Base-by-base conservation (phyloP, 2,797 vertebrate species). In the Selene dorsalis region DNA sequence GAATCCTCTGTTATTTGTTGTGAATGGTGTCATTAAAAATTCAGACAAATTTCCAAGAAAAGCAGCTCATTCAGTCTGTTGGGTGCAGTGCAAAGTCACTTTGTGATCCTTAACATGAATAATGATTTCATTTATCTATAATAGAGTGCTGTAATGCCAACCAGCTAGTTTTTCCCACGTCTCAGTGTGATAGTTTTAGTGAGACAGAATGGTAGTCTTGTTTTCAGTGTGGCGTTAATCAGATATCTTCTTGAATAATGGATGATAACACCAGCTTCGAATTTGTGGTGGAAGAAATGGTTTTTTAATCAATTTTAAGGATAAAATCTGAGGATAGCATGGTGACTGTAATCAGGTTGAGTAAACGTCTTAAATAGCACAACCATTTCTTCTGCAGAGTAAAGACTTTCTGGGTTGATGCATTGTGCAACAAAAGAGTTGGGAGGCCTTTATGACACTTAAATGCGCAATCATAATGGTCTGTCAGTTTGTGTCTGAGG, bases 171-270 rank as follows among this genome's bases (percentile, higher is more conserved):
- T 72, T 47, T 10, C 38, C 62, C 32, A 43, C 24, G 39, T 72
- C 41, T 77, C 61, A 66, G 41, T 56, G 16, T 17, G 70, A 73
- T 66, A 67, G 69, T 26, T 7, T 53, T 6, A 52, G 64, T 73
- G 57, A 70, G 73, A 80, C 35, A 58, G 70, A 84, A 74, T 45
- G 55, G 52, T 80, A 86, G 69, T 45, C 50, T 72, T 72, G 58
- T 77, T 80, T 75, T 72, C 53, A 72, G 53, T 52, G 45, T 53
- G 58, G 64, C 47, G 73, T 80, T 73, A 52, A 86, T 85, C 69
- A 65, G 1, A 69, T 77, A 32, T 68, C 14, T 17, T 50, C 17
- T 52, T 82, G 57, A 83, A 80, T 84, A 69, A 75, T 77, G 47
- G 17, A 82, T 65, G 28, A 73, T 32, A 72, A 67, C 47, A 64